Percentiles rank a stretch among this genome's conserved stretches.
Conservation (phyloP, 2,113 vertebrate genomes). For the Ochotona princeps region DNA sequence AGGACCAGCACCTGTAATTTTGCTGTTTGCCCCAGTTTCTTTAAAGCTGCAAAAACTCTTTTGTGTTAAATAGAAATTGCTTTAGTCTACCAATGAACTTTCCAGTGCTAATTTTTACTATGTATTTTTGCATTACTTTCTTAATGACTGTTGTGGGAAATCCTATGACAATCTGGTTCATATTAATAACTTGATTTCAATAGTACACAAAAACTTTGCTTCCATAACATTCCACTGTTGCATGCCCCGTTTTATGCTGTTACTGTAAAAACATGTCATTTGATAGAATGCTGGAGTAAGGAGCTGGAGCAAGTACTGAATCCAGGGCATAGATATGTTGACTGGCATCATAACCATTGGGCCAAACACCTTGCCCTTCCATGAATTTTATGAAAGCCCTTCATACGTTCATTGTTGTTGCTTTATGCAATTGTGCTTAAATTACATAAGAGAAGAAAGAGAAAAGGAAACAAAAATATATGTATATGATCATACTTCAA, state of each 20-base stretch:
- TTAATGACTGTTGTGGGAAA: background rate
- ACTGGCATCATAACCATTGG: no score
- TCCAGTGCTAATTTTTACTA: background rate
- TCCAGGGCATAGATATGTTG: no score
- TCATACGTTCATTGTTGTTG: background rate
- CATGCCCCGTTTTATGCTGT: background rate
- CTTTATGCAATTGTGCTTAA: background rate
- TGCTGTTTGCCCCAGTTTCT: background rate
- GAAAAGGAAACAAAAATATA: background rate
- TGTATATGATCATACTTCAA: no score
- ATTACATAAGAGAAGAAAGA: background rate
- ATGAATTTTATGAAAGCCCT: no score
- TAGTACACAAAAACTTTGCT: background rate
- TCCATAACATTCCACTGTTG: background rate
- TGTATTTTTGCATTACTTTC: background rate
- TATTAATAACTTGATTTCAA: no score
- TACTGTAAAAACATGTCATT: background rate
- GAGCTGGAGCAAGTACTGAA: no score
- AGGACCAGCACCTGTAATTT: background rate
- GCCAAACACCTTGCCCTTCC: no score
- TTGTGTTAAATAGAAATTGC: background rate
- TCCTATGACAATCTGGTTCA: background rate
- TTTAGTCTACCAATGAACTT: background rate
- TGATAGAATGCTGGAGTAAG: background rate
- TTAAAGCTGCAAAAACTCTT: background rate